These are phyloP conservation scores for Solenopsis fugax DNA, from an alignment of 1,140 invertebrate species.

Conservation along the genomic window DNA sequence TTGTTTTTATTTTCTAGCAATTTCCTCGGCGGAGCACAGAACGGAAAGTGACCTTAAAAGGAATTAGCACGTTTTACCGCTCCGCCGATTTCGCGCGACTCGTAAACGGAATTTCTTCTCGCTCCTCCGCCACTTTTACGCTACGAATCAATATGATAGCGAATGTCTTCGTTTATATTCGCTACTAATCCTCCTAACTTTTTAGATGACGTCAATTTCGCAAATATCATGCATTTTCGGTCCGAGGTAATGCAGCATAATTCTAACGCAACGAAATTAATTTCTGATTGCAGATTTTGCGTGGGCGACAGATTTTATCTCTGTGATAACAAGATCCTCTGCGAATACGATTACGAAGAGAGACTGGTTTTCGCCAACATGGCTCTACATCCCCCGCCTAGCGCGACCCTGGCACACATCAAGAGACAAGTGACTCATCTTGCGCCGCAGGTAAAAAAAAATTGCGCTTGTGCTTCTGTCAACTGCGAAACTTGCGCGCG, in stretches of 20 bases:
- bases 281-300: conserved; percentile 92
- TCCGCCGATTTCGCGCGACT: conserved; percentile 69
- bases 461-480: background rate
- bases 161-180: background rate
- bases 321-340: conserved; percentile 97
- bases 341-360: conserved; percentile 98
- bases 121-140: background rate
- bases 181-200: background rate
- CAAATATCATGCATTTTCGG: background rate
- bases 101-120: conserved; percentile 52
- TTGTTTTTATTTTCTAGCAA: conserved; percentile 84
- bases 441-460: conserved; percentile 88
- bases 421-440: conserved; percentile 94
- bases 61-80: conserved; percentile 83
- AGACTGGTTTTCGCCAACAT: conserved; percentile 95
- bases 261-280: background rate
- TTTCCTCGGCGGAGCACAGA: conserved; percentile 79
- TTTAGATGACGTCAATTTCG: background rate
- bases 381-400: conserved; percentile 93
- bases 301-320: conserved; percentile 97
- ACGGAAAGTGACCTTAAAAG: conserved; percentile 82
- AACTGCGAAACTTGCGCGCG: background rate
- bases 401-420: conserved; percentile 93
- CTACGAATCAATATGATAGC: conserved; percentile 1
- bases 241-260: background rate